Evolutionary conservation across 1,140 invertebrate genomes (phyloP).

Genomic region (Drosophila sproati): DNA sequence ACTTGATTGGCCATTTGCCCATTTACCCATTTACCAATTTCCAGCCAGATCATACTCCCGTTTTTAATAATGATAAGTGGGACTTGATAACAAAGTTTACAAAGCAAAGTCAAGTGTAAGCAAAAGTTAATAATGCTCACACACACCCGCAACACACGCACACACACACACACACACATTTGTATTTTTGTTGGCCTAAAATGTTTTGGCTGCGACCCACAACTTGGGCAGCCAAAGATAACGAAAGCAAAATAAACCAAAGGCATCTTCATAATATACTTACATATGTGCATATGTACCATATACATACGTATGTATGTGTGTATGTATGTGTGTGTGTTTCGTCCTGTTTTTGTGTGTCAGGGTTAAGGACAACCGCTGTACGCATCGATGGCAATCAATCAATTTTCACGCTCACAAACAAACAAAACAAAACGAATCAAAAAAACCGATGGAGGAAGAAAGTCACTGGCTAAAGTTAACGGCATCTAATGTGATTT

Average conservation of each 20-base stretch:
- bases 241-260: slow-evolving; percentile 22
- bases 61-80: slow-evolving; percentile 47
- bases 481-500: slow-evolving; percentile 82
- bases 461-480: slow-evolving; percentile 60
- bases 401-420: slow-evolving; percentile 71
- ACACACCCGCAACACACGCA: slow-evolving; percentile 18
- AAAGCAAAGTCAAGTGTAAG: slow-evolving; percentile 59
- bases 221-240: slow-evolving; percentile 14
- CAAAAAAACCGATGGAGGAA: slow-evolving; percentile 9
- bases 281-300: neutral
- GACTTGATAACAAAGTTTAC: slow-evolving; percentile 63
- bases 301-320: slow-evolving; percentile 7
- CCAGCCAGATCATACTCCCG: neutral
- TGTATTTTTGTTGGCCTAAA: slow-evolving; percentile 31
- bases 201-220: slow-evolving; percentile 8
- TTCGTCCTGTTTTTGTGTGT: slow-evolving; percentile 19
- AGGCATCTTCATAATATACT: slow-evolving; percentile 23
- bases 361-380: slow-evolving; percentile 74
- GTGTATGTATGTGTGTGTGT: slow-evolving; percentile 20
- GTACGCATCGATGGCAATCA: slow-evolving; percentile 79
- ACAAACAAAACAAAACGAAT: slow-evolving; percentile 61
- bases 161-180: slow-evolving; percentile 1
- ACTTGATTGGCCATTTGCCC: neutral
- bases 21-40: slow-evolving; percentile 1
- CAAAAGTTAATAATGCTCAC: slow-evolving; percentile 64